Evolutionary conservation across 2,888 invertebrate species (phyloP).

Genomic region (Agelastica alni): DNA sequence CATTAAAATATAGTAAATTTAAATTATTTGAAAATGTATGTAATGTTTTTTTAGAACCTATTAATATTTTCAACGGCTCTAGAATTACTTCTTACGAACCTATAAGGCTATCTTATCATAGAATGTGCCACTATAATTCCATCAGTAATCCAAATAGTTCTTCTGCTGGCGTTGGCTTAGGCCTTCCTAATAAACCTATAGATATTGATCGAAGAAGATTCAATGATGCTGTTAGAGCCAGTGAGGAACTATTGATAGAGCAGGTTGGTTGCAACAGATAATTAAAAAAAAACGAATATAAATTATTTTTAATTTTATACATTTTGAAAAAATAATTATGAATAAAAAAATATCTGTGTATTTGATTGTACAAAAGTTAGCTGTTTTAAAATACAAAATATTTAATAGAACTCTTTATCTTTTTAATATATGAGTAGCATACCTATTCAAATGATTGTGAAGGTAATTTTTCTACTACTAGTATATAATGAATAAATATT

Average conservation of each 20-base stretch:
- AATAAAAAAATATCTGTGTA: no score
- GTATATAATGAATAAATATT: no score
- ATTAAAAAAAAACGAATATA: neutral
- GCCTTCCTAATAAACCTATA: slow-evolving; percentile 79
- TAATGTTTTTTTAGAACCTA: slow-evolving; percentile 73
- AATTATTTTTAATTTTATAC: neutral
- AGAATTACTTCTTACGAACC: slow-evolving; percentile 77
- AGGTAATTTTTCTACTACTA: no score
- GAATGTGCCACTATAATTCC: slow-evolving; percentile 86
- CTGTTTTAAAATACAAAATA: no score
- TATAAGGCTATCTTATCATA: slow-evolving; percentile 83
- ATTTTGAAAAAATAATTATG: no score
- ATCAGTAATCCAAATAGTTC: slow-evolving; percentile 83
- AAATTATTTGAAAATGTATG: no score
- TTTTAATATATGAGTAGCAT: no score
- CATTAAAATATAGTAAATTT: no score
- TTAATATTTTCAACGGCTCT: slow-evolving; percentile 82
- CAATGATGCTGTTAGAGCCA: slow-evolving; percentile 74
- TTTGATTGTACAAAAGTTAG: no score
- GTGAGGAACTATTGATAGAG: slow-evolving; percentile 80
- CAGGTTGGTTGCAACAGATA: slow-evolving; percentile 67
- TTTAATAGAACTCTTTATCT: no score
- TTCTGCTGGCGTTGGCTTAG: slow-evolving; percentile 81
- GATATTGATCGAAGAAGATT: slow-evolving; percentile 72
- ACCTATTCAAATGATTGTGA: no score